A percentile compares a stretch with the other conserved stretches of the same genome.
These are phyloP conservation scores for Cricetomys ansorgei DNA, from an alignment of 2,113 vertebrate genomes.

Conservation along the genomic window DNA sequence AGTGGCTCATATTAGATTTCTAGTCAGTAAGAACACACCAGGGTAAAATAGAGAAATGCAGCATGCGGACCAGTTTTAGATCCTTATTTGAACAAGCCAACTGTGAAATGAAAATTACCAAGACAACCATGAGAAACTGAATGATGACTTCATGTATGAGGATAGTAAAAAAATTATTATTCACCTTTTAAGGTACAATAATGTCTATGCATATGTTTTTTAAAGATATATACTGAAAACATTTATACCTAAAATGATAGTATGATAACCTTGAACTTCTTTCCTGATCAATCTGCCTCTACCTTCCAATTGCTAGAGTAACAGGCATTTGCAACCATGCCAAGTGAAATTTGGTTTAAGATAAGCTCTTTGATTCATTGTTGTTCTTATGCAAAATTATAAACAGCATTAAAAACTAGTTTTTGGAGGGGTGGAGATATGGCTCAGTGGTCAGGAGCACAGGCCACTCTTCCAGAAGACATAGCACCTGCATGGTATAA, in stretches of 20 bases:
- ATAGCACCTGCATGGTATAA: neutral
- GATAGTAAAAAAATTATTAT: neutral
- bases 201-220: neutral
- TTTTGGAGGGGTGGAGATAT: neutral
- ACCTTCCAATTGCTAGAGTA: neutral
- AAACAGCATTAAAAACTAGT: neutral
- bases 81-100: slow-evolving; percentile 27
- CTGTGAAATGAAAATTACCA: neutral
- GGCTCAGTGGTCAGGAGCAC: neutral
- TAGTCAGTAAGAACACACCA: neutral
- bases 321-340: neutral
- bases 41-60: slow-evolving; percentile 17
- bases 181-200: slow-evolving; percentile 1
- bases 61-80: neutral
- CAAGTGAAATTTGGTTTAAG: neutral
- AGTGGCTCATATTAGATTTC: neutral
- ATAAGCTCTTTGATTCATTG: neutral
- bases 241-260: neutral
- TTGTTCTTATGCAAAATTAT: slow-evolving; percentile 47
- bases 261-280: neutral
- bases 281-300: neutral
- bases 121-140: neutral
- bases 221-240: neutral
- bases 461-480: neutral
- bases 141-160: neutral